Evolutionary conservation across 92 coral and sea anemone species (phyloP), one percentile per base, ranked within the genome.

Genomic region (Virgularia gustaviana): DNA sequence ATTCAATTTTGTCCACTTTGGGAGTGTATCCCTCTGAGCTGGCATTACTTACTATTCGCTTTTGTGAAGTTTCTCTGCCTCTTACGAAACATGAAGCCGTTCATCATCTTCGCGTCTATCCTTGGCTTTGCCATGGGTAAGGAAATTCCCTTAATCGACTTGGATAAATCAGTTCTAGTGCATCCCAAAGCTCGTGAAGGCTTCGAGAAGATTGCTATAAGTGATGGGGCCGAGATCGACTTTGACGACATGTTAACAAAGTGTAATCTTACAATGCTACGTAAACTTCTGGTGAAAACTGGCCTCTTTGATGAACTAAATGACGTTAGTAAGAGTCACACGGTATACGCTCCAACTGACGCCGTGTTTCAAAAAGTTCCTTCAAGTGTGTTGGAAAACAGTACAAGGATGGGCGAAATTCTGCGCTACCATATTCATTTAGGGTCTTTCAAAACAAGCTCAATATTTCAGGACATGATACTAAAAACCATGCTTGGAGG

Each of bases 371-470:
- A 19, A n/a, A 45, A 67, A 15, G 58, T 59, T 28, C 36, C 72
- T 23, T 23, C 24, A 27, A 59, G 59, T 15, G 3, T 67, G 60
- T 30, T 67, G 8, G 5, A 3, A 30, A 67, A 67, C 28, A 18
- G 58, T 15, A 67, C 74, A 12, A 32, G 74, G 20, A 42, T 67
- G 5, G 43, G 58, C 33, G 74, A 67, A 49, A 24, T 67, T 1
- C 74, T 67, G 37, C 9, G 9, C 27, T 67, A 67, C 44, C 74
- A 67, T 53, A 59, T 67, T 35, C 74, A 67, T 67, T 29, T 67
- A 29, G 74, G 74, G 9, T 20, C 74, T n/a, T 67, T 45, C 15
- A 38, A 23, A 0, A 67, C 74, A 28, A 0, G 1, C 43, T 45
- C 30, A 59, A 49, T 49, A 12, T n/a, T 0, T 5, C 8, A 13